These are phyloP conservation scores for Drosophila simulans DNA, from an alignment of 1,140 invertebrate genomes.

Conservation along the genomic window DNA sequence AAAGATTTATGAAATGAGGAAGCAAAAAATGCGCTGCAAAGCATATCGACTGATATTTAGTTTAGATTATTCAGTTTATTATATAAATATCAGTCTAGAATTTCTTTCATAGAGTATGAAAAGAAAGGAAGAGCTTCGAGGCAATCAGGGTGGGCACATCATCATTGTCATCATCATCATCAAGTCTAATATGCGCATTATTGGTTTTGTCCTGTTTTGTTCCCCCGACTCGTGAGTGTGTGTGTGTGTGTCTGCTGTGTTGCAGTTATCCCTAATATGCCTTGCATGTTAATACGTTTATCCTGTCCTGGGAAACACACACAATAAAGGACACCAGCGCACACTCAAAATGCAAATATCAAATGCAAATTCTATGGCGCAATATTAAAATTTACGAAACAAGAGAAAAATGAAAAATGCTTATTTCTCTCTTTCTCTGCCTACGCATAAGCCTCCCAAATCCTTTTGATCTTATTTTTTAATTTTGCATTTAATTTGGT, in stretches of 20 bases:
- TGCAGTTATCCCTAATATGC: slow-evolving; percentile 75
- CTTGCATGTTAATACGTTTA: slow-evolving; percentile 73
- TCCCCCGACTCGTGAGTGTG: slow-evolving; percentile 18
- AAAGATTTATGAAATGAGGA: too few relatives aligned
- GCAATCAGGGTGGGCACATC: slow-evolving; percentile 7
- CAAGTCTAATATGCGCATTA: slow-evolving; percentile 82
- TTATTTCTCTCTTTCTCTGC: slow-evolving; percentile 4
- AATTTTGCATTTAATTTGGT: slow-evolving; percentile 73
- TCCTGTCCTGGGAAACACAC: slow-evolving; percentile 39
- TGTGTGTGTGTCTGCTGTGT: slow-evolving; percentile 19
- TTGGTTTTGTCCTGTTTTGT: slow-evolving; percentile 69
- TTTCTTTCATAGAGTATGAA: not conserved
- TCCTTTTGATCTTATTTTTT: slow-evolving; percentile 80
- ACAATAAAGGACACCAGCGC: slow-evolving; percentile 38
- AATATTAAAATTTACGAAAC: slow-evolving; percentile 61
- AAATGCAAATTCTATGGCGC: slow-evolving; percentile 73
- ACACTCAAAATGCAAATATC: slow-evolving; percentile 75
- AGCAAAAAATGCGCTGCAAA: too few relatives aligned
- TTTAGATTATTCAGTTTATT: too few relatives aligned
- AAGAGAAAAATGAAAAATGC: slow-evolving; percentile 4
- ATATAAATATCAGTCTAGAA: too few relatives aligned
- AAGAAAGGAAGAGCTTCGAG: not conserved
- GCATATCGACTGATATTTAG: too few relatives aligned
- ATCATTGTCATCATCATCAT: slow-evolving; percentile 72
- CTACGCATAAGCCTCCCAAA: slow-evolving; percentile 47